Base-by-base conservation (phyloP, 2,113 vertebrate genomes). In the Pristiophorus japonicus region DNA sequence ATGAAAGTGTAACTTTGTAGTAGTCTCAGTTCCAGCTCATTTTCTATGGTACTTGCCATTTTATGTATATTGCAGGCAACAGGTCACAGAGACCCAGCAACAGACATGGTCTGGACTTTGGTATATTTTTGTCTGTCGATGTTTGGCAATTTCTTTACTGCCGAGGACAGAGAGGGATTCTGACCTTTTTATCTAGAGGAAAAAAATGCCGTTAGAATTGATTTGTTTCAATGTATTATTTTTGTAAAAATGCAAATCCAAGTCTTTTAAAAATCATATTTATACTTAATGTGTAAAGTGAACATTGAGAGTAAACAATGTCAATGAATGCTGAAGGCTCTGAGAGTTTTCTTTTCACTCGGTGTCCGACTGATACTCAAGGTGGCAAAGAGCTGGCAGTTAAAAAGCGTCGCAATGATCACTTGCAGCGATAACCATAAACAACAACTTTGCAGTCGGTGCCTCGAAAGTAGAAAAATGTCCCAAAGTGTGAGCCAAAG, bases 231-330 rank as follows among this genome's bases (percentile, higher is more conserved):
- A 97, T 98, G 97, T 98, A 98, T 97, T 98, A 98, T 98, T 98
- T 98, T 98, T 98, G 98, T 98, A 98, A 97, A 98, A 98, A 98
- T 97, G 96, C 88, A 97, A 98, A 98, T 97, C 88, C 97, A 98
- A 98, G 97, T 98, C 97, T 96, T 97, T 97, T 97, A 97, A 92
- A 98, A 97, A 98, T 98, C 98, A 98, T 98, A 98, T 98, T 98
- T 98, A 98, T 98, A 98, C 97, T 97, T 97, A 70, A 92, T 30
- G 96, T 97, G 97, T 96, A 97, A 97, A 97, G 96, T 97, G 97
- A 96, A 97, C 97, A 97, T 98, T 97, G 97, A 96, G 97, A 98
- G 97, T 98, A 98, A 98, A 98, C 95, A 55, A 55, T 95, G 94
- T 96, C 97, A 96, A 51, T 70, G 65, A 94, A 73, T 51, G 66